A percentile compares a stretch with the other conserved stretches of the same genome.
Evolutionary conservation across 1,140 invertebrate genomes (phyloP).

Genomic region (Trachelipus rathkii): DNA sequence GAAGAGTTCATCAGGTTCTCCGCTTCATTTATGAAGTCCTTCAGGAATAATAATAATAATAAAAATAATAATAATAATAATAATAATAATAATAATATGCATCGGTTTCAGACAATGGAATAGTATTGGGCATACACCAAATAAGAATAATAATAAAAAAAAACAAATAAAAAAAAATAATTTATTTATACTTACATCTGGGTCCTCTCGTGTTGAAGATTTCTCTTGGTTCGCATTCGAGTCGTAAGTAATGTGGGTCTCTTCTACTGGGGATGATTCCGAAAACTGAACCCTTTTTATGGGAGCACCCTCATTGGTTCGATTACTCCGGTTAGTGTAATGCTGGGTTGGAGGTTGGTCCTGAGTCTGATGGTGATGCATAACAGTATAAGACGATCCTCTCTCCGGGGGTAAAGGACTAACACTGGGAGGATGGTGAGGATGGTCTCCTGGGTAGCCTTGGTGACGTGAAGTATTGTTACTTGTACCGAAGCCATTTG

Average conservation of each 20-base stretch:
- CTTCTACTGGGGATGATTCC: slow-evolving; percentile 34
- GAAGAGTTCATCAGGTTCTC: slow-evolving; percentile 65
- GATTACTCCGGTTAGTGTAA: slow-evolving; percentile 18
- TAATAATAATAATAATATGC: no score
- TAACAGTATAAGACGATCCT: slow-evolving; percentile 73
- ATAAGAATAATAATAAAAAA: no score
- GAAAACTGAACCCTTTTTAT: slow-evolving; percentile 45
- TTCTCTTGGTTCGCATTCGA: slow-evolving; percentile 45
- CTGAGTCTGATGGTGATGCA: slow-evolving; percentile 58
- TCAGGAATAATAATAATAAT: slow-evolving; percentile 47
- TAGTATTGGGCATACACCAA: no score
- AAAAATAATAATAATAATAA: no score
- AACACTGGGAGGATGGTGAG: slow-evolving; percentile 23
- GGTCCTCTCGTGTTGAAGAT: slow-evolving; percentile 25
- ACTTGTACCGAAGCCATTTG: slow-evolving; percentile 14
- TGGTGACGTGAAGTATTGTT: background rate
- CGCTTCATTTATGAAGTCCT: slow-evolving; percentile 76
- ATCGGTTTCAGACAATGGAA: no score
- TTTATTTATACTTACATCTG: slow-evolving; percentile 41
- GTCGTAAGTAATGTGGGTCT: slow-evolving; percentile 41
- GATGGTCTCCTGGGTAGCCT: slow-evolving; percentile 23
- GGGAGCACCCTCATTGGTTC: slow-evolving; percentile 31
- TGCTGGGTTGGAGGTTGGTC: background rate
- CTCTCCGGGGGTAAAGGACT: slow-evolving; percentile 68
- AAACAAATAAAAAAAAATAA: no score